These are phyloP conservation scores for Blastomussa wellsi DNA, from an alignment of 92 coral and sea anemone species.

Conservation along the genomic window DNA sequence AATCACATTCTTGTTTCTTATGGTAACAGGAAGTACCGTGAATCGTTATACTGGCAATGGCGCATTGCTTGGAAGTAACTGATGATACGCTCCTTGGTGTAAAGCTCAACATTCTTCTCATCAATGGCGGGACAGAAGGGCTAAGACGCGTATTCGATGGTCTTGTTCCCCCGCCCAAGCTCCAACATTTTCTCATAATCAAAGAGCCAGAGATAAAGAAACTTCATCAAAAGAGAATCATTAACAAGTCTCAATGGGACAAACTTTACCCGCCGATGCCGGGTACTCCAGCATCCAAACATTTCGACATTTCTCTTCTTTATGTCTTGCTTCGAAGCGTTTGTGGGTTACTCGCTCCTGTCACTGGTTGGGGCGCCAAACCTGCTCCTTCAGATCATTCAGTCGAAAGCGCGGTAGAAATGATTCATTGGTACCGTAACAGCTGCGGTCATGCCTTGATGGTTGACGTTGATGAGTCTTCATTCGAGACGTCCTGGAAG, in stretches of 20 bases:
- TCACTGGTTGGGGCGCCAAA: conserved; percentile 55
- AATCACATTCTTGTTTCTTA: background rate
- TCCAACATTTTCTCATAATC: conserved; percentile 12
- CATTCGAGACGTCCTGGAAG: conserved; percentile 57
- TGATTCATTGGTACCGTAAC: conserved; percentile 59
- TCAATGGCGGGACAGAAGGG: conserved; percentile 54
- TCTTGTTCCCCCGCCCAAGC: conserved; percentile 37
- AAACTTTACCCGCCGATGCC: conserved; percentile 57
- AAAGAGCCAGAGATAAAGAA: conserved; percentile 20
- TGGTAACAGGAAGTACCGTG: background rate
- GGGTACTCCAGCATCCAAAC: conserved; percentile 43
- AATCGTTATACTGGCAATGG: conserved; percentile 18
- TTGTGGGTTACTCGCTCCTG: conserved; percentile 56
- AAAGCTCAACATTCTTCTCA: conserved; percentile 49
- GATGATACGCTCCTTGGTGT: conserved; percentile 36
- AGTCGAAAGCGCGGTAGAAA: conserved; percentile 45
- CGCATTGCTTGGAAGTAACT: conserved; percentile 40
- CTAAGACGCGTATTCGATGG: conserved; percentile 43
- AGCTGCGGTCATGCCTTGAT: conserved; percentile 29
- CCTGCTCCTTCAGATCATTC: conserved; percentile 53
- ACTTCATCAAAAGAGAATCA: conserved; percentile 34
- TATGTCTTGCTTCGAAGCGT: conserved; percentile 56
- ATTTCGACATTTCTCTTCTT: conserved; percentile 66
- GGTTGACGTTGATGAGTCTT: conserved; percentile 28
- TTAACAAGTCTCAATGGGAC: conserved; percentile 60